Percentiles rank a stretch among this genome's conserved stretches.
Evolutionary conservation across 2,888 invertebrate genomes (phyloP).

Genomic region (Diogma glabrata): DNA sequence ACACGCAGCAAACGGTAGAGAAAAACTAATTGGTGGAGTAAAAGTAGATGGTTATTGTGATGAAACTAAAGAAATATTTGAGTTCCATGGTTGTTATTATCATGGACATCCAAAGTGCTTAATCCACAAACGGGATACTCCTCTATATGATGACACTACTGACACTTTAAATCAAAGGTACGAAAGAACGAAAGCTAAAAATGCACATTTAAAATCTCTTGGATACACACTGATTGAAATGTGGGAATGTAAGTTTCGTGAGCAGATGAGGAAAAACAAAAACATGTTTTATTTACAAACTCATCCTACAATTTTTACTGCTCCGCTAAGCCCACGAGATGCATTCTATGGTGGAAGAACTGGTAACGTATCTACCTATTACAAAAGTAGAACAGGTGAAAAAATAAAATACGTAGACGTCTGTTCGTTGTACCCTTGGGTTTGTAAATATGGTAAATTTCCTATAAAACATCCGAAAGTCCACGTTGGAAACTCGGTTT

Average conservation of each 20-base stretch:
- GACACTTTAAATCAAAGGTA: background rate
- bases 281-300: background rate
- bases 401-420: constrained; percentile 23
- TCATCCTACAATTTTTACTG: too few relatives aligned
- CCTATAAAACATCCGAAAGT: background rate
- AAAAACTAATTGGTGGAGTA: background rate
- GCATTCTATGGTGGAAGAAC: too few relatives aligned
- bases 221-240: background rate
- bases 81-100: too few relatives aligned
- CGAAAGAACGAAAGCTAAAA: background rate
- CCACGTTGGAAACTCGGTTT: background rate
- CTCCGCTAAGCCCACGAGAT: too few relatives aligned
- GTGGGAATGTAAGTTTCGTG: background rate
- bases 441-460: background rate
- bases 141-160: background rate
- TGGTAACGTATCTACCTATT: too few relatives aligned
- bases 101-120: background rate
- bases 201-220: background rate
- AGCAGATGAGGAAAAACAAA: background rate
- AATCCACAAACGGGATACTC: background rate
- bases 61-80: too few relatives aligned
- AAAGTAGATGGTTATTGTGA: background rate
- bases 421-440: constrained; percentile 23
- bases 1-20: background rate
- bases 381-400: constrained; percentile 19